These are phyloP conservation scores for Grantiella picta DNA, from an alignment of 2,113 vertebrate genomes.

Conservation along the genomic window DNA sequence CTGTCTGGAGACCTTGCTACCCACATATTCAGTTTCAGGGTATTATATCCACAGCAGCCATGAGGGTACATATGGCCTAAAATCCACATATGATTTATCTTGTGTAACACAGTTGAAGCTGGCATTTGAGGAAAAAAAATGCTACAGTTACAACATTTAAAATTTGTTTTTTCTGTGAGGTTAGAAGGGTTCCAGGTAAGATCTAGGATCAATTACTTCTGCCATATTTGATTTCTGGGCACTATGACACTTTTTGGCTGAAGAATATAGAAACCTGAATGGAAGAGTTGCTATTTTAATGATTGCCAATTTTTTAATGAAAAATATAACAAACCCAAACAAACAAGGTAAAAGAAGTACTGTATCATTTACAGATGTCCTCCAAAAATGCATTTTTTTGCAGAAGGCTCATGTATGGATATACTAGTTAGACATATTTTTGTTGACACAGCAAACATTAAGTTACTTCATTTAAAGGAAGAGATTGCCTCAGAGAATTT, in stretches of 20 bases:
- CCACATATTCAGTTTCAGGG: background rate
- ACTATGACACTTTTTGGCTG: background rate
- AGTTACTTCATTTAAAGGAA: background rate
- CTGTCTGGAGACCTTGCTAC: background rate
- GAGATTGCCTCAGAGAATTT: background rate
- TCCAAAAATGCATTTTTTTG: background rate
- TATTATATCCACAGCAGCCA: background rate
- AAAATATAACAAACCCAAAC: background rate
- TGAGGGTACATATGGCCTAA: background rate
- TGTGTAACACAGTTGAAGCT: background rate
- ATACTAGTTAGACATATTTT: background rate
- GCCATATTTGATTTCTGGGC: background rate
- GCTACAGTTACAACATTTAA: background rate
- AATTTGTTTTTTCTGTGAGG: background rate
- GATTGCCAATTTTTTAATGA: background rate
- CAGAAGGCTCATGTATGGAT: background rate
- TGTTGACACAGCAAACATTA: background rate
- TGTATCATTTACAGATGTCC: background rate
- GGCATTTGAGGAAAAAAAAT: background rate
- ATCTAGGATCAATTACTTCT: background rate
- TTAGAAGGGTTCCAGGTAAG: background rate
- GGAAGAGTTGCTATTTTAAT: background rate
- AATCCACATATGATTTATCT: background rate
- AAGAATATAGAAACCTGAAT: background rate
- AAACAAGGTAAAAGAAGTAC: background rate